Evolutionary conservation across 2,113 vertebrate genomes (phyloP).

Genomic region (Litocranius walleri): DNA sequence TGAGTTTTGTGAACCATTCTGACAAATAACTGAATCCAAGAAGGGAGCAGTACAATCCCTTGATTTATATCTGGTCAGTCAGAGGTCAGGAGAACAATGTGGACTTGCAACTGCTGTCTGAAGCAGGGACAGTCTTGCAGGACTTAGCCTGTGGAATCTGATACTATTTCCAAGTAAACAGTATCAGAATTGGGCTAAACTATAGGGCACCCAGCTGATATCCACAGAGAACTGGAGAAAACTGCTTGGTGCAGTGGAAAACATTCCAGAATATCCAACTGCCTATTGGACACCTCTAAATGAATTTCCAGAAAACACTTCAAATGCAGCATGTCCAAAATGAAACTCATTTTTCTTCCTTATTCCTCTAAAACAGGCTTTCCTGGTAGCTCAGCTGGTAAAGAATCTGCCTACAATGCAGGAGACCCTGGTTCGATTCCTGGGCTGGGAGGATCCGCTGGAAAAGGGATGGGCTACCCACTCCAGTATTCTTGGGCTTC

Average conservation of each 20-base stretch:
- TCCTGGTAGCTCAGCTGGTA: background rate
- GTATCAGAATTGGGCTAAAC: background rate
- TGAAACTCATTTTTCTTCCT: background rate
- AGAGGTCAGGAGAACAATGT: background rate
- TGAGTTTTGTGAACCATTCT: background rate
- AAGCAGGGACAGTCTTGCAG: background rate
- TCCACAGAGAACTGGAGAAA: background rate
- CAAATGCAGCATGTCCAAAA: background rate
- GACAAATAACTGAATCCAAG: background rate
- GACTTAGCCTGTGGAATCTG: background rate
- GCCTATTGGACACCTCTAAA: background rate
- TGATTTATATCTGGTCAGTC: background rate
- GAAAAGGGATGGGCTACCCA: background rate
- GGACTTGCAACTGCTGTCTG: background rate
- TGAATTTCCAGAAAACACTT: background rate
- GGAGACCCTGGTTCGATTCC: background rate
- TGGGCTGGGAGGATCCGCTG: background rate
- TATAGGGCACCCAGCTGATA: background rate
- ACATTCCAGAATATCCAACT: background rate
- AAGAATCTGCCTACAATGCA: background rate
- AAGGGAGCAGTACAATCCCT: background rate
- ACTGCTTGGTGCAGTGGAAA: background rate
- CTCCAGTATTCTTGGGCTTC: background rate
- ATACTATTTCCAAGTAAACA: background rate
- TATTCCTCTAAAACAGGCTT: background rate